Base-by-base conservation (phyloP, 2,888 invertebrate species). In the Cosmia trapezina region DNA sequence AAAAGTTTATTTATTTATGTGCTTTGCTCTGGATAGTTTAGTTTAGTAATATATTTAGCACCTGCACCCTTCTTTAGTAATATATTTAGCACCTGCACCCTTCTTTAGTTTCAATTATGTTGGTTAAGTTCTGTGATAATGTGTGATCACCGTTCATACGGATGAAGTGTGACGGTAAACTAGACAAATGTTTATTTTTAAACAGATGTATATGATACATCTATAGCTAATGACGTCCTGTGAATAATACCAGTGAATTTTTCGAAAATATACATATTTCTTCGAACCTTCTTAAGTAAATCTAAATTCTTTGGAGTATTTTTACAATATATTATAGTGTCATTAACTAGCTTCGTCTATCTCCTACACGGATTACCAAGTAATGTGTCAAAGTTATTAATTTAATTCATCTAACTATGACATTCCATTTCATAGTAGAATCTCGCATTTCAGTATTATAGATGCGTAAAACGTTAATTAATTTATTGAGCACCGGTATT, bases 401-500 rank as follows among this genome's bases (percentile, higher is more conserved):
- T 60, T 53, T 54, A 63, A 19, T 22, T 76, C 56, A 64, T 43
- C 45, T 78, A 78, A 61, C 73, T 53, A 69, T 71, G 65, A 73
- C 86, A 86, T 85, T 86, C 80, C 84, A 83, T 77, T 61, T 47
- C 73, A 54, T 37, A 1, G n/a, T 83, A 76, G 83, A 86, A 82
- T 86, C 76, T 86, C 85, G 65, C 71, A 71, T 73, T 75, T 43
- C 78, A 86, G 82, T 86, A 76, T 86, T 81, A 81, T 82, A 81
- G 64, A 76, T 64, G 57, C 59, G 53, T 70, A 56, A 43, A 62
- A 47, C 11, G 56, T 61, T 69, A 47, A 61, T 63, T 70, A 63
- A 70, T 71, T 62, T 70, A 66, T 69, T 60, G 45, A 63, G 60
- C 69, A 73, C 37, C 66, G 41, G 61, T 83, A 73, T 65, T 67